A percentile compares a stretch with the other conserved stretches of the same genome.
Evolutionary conservation across 1,140 invertebrate species (phyloP).

Genomic region (Hyles vespertilio): DNA sequence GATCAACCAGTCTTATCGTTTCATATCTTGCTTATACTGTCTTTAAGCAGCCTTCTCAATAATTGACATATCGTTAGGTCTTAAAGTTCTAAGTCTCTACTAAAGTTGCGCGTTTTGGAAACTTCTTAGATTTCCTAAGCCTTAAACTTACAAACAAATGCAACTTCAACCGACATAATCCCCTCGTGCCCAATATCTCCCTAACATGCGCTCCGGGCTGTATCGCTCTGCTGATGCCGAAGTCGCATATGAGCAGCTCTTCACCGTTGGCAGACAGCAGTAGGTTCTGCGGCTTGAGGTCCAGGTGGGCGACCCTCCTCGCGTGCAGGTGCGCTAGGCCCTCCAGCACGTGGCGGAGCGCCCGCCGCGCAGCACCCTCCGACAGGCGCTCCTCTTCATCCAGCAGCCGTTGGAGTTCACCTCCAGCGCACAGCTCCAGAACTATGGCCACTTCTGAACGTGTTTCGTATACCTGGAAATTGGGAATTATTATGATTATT

Average conservation of each 20-base stretch:
- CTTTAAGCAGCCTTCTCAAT: too few species aligned
- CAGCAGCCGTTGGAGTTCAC: conserved; percentile 93
- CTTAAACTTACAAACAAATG: neutral
- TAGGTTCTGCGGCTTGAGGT: conserved; percentile 97
- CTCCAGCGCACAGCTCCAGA: conserved; percentile 92
- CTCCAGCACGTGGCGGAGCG: conserved; percentile 91
- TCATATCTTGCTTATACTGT: too few species aligned
- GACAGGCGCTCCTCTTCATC: conserved; percentile 91
- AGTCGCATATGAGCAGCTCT: conserved; percentile 93
- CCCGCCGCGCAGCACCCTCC: conserved; percentile 85
- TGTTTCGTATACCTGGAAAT: conserved; percentile 64
- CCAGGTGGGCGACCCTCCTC: conserved; percentile 92
- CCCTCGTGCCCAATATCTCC: conserved; percentile 94
- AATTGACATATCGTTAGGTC: too few species aligned
- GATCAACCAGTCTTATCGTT: too few species aligned
- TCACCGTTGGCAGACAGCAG: conserved; percentile 82
- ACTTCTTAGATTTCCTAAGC: too few species aligned
- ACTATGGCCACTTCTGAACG: conserved; percentile 87
- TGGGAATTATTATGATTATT: neutral
- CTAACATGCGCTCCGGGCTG: conserved; percentile 92
- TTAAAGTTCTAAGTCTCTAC: too few species aligned
- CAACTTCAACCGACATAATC: conserved; percentile 93
- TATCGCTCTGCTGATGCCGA: conserved; percentile 94
- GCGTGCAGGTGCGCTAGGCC: conserved; percentile 93
- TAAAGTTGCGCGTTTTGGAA: too few species aligned